Conservation (phyloP, 2,888 invertebrate species). For the Agrotis ipsilon region DNA sequence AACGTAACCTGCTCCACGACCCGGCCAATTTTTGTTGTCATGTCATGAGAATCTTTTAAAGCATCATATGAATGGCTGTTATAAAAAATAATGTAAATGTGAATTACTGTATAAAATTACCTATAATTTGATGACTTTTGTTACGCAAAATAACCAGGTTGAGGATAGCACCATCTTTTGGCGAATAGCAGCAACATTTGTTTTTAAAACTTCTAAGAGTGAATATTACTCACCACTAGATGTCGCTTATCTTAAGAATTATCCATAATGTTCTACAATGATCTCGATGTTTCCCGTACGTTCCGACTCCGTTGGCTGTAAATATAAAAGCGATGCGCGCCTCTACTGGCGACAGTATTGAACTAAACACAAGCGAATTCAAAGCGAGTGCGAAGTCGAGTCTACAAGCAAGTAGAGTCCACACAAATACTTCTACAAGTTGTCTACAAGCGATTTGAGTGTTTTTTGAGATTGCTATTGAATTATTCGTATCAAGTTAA, state of each 20-base stretch:
- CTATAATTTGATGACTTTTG: not conserved
- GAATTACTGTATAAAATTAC: not conserved
- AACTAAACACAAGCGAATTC: slow-evolving; percentile 48
- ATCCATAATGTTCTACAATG: slow-evolving; percentile 49
- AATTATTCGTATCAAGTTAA: not conserved
- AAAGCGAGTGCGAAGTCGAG: not conserved
- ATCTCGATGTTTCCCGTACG: slow-evolving; percentile 52
- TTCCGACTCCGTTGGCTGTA: slow-evolving; percentile 10
- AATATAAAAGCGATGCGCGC: slow-evolving; percentile 75
- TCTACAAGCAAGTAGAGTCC: not conserved
- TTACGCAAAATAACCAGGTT: fast-evolving
- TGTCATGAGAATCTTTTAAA: no score
- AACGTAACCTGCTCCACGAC: not conserved
- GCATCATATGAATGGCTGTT: no score
- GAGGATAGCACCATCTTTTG: slow-evolving; percentile 31
- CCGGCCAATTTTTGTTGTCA: no score
- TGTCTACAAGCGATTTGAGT: slow-evolving; percentile 4
- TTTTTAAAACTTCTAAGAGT: not conserved
- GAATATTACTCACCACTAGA: slow-evolving; percentile 52
- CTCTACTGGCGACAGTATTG: slow-evolving; percentile 65
- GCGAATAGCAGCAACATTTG: not conserved
- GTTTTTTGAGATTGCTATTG: not conserved
- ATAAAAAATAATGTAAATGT: not conserved
- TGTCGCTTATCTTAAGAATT: slow-evolving; percentile 32
- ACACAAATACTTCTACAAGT: slow-evolving; percentile 3